phyloP scores from a whole-genome alignment of 2,888 invertebrate genomes.

The Adelphocoris suturalis region DNA sequence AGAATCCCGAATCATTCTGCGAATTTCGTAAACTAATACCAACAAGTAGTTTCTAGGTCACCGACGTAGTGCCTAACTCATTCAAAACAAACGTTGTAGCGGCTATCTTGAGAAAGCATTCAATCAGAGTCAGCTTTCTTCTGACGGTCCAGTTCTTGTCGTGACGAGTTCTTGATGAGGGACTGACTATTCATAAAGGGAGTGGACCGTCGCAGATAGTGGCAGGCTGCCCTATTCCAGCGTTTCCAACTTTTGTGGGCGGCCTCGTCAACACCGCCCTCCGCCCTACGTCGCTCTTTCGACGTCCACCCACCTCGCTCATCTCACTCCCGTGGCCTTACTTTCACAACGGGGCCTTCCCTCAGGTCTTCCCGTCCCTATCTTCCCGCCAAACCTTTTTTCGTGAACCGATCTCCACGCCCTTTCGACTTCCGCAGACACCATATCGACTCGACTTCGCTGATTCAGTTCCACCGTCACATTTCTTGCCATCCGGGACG shows the following conservation, averaged over 20 bases:
- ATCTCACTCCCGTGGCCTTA: background rate
- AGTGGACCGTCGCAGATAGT: background rate
- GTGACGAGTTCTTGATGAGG: background rate
- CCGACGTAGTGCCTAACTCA: too few species aligned
- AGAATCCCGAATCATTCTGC: too few species aligned
- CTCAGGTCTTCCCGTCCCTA: background rate
- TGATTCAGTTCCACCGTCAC: slow-evolving; percentile 66
- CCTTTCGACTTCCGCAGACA: slow-evolving; percentile 55
- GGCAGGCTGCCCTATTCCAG: slow-evolving; percentile 3
- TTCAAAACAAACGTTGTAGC: too few species aligned
- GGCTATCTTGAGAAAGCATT: too few species aligned
- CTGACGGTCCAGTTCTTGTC: background rate
- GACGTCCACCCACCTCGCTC: slow-evolving; percentile 18
- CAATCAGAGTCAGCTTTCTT: background rate
- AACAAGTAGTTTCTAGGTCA: too few species aligned
- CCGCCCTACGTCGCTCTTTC: background rate
- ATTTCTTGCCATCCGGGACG: slow-evolving; percentile 59
- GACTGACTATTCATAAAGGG: background rate
- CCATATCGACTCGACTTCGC: slow-evolving; percentile 59
- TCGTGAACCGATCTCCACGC: background rate
- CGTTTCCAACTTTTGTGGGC: slow-evolving; percentile 26
- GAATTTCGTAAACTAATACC: too few species aligned
- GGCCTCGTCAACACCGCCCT: slow-evolving; percentile 31
- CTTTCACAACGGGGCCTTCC: slow-evolving; percentile 22
- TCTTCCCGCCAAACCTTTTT: too few species aligned